phyloP scores from a whole-genome alignment of 2,888 invertebrate genomes.

The Lordiphosa fenestrarum region DNA sequence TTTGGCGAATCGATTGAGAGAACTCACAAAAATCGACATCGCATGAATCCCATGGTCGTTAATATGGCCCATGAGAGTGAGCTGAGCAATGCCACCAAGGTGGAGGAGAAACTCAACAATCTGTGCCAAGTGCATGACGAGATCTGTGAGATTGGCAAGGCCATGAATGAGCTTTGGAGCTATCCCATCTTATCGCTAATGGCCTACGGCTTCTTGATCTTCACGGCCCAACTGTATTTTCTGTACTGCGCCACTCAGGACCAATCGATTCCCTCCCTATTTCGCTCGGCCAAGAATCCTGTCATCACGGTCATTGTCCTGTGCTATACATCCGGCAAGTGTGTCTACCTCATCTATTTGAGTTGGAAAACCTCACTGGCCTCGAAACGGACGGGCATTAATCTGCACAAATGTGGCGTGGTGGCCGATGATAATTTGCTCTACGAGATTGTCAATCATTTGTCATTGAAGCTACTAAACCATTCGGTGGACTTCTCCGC shows the following conservation, averaged over 20 bases:
- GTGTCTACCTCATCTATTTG: slow-evolving; percentile 78
- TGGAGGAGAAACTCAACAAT: slow-evolving; percentile 78
- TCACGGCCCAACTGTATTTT: slow-evolving; percentile 80
- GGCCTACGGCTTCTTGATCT: slow-evolving; percentile 80
- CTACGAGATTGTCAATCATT: slow-evolving; percentile 80
- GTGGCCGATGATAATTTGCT: slow-evolving; percentile 78
- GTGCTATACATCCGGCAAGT: slow-evolving; percentile 78
- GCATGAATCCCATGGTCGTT: slow-evolving; percentile 35
- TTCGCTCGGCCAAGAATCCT: slow-evolving; percentile 78
- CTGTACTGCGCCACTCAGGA: slow-evolving; percentile 78
- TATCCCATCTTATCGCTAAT: slow-evolving; percentile 79
- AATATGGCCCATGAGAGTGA: slow-evolving; percentile 71
- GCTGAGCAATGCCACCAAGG: slow-evolving; percentile 69
- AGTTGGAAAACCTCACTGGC: slow-evolving; percentile 80
- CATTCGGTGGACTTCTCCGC: slow-evolving; percentile 80
- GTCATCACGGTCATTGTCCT: slow-evolving; percentile 74
- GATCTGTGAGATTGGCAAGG: slow-evolving; percentile 79
- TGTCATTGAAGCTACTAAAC: slow-evolving; percentile 79
- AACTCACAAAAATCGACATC: slow-evolving; percentile 29
- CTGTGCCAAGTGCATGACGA: slow-evolving; percentile 80
- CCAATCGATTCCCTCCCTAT: slow-evolving; percentile 78
- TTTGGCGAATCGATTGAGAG: slow-evolving; percentile 61
- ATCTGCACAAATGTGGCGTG: slow-evolving; percentile 79
- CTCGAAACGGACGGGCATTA: slow-evolving; percentile 79
- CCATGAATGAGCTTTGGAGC: slow-evolving; percentile 79